These are phyloP conservation scores for Allolobophora icterica DNA, from an alignment of 2,888 invertebrate species.

Conservation along the genomic window DNA sequence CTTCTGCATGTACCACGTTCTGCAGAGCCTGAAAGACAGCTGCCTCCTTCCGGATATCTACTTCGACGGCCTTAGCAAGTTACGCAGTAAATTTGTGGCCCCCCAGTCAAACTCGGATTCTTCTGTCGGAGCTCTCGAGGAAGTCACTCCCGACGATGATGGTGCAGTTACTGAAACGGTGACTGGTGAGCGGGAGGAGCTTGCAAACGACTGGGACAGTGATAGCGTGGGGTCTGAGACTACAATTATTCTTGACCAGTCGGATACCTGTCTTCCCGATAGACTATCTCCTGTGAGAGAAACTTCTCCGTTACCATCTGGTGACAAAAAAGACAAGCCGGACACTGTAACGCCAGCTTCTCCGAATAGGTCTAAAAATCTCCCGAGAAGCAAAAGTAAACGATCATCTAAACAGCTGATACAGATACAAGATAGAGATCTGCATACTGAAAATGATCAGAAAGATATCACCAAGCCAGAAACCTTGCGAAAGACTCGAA, in stretches of 20 bases:
- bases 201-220: neutral
- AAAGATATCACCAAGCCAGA: neutral
- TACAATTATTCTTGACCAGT: neutral
- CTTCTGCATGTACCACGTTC: conserved; percentile 70
- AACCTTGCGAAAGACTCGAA: neutral
- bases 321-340: neutral
- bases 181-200: neutral
- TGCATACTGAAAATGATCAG: neutral
- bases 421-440: neutral
- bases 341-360: neutral
- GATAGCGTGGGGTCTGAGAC: neutral
- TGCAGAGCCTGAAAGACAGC: conserved; percentile 69
- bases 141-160: conserved; percentile 18
- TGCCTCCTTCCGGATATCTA: conserved; percentile 62
- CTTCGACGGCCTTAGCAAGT: conserved; percentile 50
- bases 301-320: neutral
- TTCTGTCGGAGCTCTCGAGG: neutral
- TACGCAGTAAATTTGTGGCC: conserved; percentile 49
- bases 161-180: neutral
- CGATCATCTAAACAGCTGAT: neutral
- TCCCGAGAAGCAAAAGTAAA: neutral
- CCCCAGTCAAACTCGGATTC: neutral
- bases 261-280: neutral
- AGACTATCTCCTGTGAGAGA: neutral
- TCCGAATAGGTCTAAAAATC: neutral